Evolutionary conservation across 2,113 vertebrate genomes (phyloP).

Genomic region (Pedionomus torquatus): DNA sequence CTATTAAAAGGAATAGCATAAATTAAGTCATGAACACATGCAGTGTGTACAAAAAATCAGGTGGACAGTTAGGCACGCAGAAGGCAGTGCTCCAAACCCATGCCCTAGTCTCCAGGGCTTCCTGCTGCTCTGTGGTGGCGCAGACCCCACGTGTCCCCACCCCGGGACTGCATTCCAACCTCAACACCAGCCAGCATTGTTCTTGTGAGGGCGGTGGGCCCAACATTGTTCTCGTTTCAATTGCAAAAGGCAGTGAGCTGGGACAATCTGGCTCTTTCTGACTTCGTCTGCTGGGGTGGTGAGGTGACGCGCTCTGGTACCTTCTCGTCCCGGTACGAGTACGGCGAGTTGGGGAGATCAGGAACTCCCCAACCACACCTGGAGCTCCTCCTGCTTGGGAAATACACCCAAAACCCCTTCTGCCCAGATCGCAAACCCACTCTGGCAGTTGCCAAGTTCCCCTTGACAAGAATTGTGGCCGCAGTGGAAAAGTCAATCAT

Average conservation of each 20-base stretch:
- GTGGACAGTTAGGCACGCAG: neutral
- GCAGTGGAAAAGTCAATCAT: neutral
- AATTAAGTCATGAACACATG: neutral
- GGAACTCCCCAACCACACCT: neutral
- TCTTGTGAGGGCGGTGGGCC: neutral
- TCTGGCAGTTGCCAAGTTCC: neutral
- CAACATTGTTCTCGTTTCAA: neutral
- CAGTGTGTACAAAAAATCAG: neutral
- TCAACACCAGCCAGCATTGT: neutral
- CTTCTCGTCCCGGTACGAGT: neutral
- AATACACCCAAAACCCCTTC: neutral
- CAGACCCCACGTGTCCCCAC: neutral
- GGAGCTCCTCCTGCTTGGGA: neutral
- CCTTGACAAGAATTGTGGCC: neutral
- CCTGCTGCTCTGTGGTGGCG: neutral
- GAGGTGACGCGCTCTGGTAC: neutral
- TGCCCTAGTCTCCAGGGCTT: neutral
- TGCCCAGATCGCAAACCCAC: neutral
- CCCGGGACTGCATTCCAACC: neutral
- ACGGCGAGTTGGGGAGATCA: neutral
- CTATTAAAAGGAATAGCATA: neutral
- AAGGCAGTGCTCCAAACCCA: neutral
- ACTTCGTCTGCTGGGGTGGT: neutral
- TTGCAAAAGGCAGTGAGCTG: neutral
- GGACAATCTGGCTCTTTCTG: neutral